Evolutionary conservation across 2,888 invertebrate genomes (phyloP), one percentile per base, ranked within the genome.

Genomic region (Doris montereyensis): DNA sequence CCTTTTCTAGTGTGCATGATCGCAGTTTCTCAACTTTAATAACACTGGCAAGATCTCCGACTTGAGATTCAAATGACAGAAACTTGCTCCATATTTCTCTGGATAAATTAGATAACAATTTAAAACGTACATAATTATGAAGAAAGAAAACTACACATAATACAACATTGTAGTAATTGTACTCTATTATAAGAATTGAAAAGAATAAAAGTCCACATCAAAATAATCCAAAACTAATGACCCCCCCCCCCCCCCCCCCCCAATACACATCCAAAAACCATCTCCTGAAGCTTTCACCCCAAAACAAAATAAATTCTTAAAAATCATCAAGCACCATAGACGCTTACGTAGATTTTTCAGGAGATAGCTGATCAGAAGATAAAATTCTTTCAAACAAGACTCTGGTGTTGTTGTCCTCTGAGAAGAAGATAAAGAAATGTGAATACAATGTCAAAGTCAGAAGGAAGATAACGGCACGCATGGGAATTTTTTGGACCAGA

Each of bases 331-430:
- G n/a, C n/a, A n/a, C n/a, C n/a, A n/a, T n/a, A n/a, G 73, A 78
- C 65, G 93, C 94, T 93, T 93, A 95, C 90, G 86, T 87, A 8
- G 97, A 97, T 91, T 97, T 95, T 89, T 98, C 97, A 0, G 96
- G 95, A 17, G 96, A 95, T 68, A 99, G 92, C 81, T 95, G 96
- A 67, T 97, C 97, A 0, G 97, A 97, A 0, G 97, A 97, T 0
- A 99, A 93, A 1, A 99, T 97, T 21, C 99, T 93, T 91, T 99
- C 99, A 92, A 99, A 99, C 62, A 99, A 92, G n/a, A 99, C 99
- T 75, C 99, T 93, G 0, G 99, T 99, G 92, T 99, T 99, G 92
- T 99, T 99, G 90, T 99, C 99, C 94, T 99, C 99, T 96, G 92
- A 10, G 93, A 92, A 83, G 76, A 70, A 34, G 71, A 68, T 72